Percentiles rank a stretch among this genome's conserved stretches.
Evolutionary conservation across 2,797 vertebrate species (phyloP).

Genomic region (Acanthiza pusilla): DNA sequence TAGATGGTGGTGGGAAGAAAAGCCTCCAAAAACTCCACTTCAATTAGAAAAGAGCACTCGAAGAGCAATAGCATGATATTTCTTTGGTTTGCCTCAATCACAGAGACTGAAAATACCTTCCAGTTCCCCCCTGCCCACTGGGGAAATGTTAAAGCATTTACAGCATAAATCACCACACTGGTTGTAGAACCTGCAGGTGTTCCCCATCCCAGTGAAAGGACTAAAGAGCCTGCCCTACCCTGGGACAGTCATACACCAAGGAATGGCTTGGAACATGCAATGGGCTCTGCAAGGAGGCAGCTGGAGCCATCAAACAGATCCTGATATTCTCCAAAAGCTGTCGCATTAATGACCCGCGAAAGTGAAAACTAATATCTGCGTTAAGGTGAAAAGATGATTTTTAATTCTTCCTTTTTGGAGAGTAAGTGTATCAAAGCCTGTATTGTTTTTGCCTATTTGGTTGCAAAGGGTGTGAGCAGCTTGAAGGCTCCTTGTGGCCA

Average conservation of each 20-base stretch:
- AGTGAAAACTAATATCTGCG: not conserved
- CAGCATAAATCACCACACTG: not conserved
- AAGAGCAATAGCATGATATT: conserved; percentile 30
- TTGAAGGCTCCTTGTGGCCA: not conserved
- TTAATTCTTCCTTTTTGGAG: not conserved
- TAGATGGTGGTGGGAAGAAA: conserved; percentile 14
- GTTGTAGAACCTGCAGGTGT: not conserved
- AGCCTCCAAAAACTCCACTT: conserved; percentile 64
- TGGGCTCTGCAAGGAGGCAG: not conserved
- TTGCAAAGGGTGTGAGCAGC: not conserved
- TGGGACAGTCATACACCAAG: not conserved
- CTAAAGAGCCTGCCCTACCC: not conserved
- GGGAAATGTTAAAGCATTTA: not conserved
- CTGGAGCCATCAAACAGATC: not conserved
- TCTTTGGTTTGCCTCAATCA: conserved; percentile 35
- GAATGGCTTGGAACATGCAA: not conserved
- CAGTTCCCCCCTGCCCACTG: not conserved
- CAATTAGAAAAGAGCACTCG: conserved; percentile 57
- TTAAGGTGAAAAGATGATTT: not conserved
- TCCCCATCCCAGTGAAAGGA: not conserved
- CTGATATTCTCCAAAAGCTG: not conserved
- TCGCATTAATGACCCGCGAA: not conserved
- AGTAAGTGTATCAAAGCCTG: not conserved
- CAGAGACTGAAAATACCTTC: not conserved
- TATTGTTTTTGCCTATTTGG: not conserved